Base-by-base conservation (phyloP, 92 coral and sea anemone species). In the Metridium senile region DNA sequence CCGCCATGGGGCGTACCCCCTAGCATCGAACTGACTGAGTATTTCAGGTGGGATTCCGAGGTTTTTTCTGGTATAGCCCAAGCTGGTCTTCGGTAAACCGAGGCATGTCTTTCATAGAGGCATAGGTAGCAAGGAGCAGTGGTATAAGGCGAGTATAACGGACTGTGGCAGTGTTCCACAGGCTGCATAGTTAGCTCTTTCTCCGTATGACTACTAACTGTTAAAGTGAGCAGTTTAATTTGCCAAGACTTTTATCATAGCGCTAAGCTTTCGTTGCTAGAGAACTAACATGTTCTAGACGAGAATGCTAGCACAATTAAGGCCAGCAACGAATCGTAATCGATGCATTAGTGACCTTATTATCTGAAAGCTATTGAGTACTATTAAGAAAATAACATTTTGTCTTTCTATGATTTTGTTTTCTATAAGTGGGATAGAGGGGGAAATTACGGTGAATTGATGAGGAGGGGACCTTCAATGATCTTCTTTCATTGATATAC, bases 51-150 rank as follows among this genome's bases (percentile, higher is more conserved):
- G 17, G 84, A 57, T 22, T 79, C 84, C 8, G 82, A 13, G 16
- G 82, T 9, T 65, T 74, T 66, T 30, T 77, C 82, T 1, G 82
- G 74, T 35, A 58, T 6, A 20, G 76, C 54, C 76, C 77, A 79
- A 9, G 69, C 8, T 17, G 76, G 68, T 43, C 84, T 33, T 39
- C 63, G 31, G 21, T 68, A 54, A 9, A 66, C 23, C 49, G 23
- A 61, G 25, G 70, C 84, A 25, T 79, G 84, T 52, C 84, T 69
- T 33, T 79, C 84, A 69, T 79, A 79, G 19, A 79, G 58, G 56
- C 84, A 79, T 57, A 79, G 52, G 29, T 68, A 79, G 26, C 84
- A 79, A 20, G 75, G 84, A 20, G 68, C 66, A 1, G 54, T 21
- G 11, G 66, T 10, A 21, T 72, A 72, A 0, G 66, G 17, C 6